Evolutionary conservation across 37 sponge, comb jelly and placozoan species (phyloP).

Genomic region (Geodia barretti): DNA sequence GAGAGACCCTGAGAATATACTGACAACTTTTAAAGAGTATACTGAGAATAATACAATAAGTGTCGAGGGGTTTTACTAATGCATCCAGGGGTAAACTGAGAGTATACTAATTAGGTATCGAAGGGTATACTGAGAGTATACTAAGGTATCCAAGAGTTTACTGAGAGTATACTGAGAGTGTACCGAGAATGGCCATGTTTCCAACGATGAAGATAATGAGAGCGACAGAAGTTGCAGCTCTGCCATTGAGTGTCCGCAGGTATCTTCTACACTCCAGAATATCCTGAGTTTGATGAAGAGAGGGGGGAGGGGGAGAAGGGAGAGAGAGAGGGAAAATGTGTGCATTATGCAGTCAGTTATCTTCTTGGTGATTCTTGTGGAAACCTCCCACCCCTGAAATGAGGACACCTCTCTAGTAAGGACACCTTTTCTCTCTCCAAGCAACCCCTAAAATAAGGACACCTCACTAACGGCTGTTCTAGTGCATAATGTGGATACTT

Average conservation of each 20-base stretch:
- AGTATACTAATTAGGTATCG: no score
- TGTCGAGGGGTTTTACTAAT: no score
- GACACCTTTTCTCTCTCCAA: not conserved
- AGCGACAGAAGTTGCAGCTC: conserved; percentile 33
- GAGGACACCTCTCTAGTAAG: not conserved
- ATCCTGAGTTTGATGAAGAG: no score
- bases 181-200: conserved; percentile 14
- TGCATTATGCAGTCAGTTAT: no score
- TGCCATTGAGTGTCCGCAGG: conserved; percentile 44
- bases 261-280: conserved; percentile 29
- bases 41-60: no score
- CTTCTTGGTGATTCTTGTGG: no score
- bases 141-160: no score
- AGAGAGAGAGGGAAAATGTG: no score
- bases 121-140: no score
- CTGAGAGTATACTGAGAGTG: not conserved
- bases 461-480: not conserved
- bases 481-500: no score
- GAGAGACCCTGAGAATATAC: not conserved
- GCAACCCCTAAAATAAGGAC: not conserved
- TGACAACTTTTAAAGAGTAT: no score
- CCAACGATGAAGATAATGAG: conserved; percentile 47
- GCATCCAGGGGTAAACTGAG: not conserved
- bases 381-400: not conserved
- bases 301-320: no score